Percentiles rank a stretch among this genome's conserved stretches.
These are phyloP conservation scores for Drosophila kanapiae DNA, from an alignment of 1,140 invertebrate genomes.

Conservation along the genomic window DNA sequence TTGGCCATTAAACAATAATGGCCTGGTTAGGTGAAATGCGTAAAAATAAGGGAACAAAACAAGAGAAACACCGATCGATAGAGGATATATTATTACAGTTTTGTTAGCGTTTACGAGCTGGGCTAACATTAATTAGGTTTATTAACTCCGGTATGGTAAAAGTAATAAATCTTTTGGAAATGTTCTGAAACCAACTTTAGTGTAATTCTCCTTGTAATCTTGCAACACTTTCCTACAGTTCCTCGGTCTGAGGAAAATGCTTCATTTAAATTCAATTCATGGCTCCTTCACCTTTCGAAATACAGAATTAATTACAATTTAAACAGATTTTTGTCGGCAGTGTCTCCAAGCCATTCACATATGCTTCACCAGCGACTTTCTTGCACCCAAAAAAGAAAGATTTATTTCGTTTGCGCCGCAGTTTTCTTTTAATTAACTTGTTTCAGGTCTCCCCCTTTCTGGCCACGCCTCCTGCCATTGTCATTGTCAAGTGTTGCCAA, in stretches of 20 bases:
- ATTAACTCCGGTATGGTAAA: neutral
- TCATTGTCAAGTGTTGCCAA: conserved; percentile 82
- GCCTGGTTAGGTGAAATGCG: neutral
- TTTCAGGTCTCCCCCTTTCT: conserved; percentile 33
- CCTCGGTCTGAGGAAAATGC: too few relatives aligned
- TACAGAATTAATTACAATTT: conserved; percentile 76
- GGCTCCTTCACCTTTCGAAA: neutral
- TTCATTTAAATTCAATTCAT: conserved; percentile 6
- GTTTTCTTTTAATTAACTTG: conserved; percentile 83
- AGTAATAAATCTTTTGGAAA: neutral
- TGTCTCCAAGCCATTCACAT: conserved; percentile 7
- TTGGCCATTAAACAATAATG: conserved; percentile 32
- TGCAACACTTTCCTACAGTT: neutral
- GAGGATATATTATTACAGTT: neutral
- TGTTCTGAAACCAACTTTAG: neutral
- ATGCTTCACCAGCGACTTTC: conserved; percentile 3
- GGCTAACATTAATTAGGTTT: too few relatives aligned
- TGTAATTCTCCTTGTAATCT: neutral
- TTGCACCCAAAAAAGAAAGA: conserved; percentile 54
- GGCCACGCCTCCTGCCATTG: conserved; percentile 41
- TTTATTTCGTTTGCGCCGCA: conserved; percentile 78
- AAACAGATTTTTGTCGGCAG: conserved; percentile 54
- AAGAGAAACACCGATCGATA: neutral
- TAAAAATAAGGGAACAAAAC: neutral
- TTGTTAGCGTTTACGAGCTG: neutral